A percentile compares a stretch with the other conserved stretches of the same genome.
These are phyloP conservation scores for Peribatodes rhomboidaria DNA, from an alignment of 2,888 invertebrate genomes.

Conservation along the genomic window DNA sequence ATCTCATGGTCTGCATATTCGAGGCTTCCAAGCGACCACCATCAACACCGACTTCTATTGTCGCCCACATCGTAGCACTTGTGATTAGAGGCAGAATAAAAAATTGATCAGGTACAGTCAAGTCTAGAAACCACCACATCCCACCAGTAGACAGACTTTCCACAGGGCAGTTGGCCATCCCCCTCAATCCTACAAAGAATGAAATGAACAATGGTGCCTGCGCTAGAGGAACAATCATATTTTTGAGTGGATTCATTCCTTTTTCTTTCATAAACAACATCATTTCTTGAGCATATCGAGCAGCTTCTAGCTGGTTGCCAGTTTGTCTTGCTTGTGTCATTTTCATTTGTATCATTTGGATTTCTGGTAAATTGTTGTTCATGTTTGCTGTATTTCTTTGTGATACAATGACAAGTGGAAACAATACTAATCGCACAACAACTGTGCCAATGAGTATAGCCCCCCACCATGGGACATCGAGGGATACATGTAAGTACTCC, in stretches of 20 bases:
- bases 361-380: conserved; percentile 94
- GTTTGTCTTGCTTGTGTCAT: conserved; percentile 94
- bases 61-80: conserved; percentile 92
- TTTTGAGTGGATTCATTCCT: conserved; percentile 92
- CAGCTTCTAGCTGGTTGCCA: conserved; percentile 93
- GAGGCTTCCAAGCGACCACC: conserved; percentile 88
- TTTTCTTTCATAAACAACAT: conserved; percentile 94
- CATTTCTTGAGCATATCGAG: conserved; percentile 92
- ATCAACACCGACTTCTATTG: conserved; percentile 94
- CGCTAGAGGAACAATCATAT: conserved; percentile 91
- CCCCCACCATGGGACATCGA: conserved; percentile 97
- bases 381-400: conserved; percentile 94
- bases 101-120: conserved; percentile 96
- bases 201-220: conserved; percentile 97
- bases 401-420: conserved; percentile 94
- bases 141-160: conserved; percentile 96
- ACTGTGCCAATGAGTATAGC: conserved; percentile 94
- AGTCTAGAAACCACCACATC: conserved; percentile 96
- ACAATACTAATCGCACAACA: conserved; percentile 90
- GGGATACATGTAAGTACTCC: conserved; percentile 93
- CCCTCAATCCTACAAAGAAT: conserved; percentile 94
- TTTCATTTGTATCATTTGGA: conserved; percentile 93
- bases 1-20: conserved; percentile 91
- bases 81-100: conserved; percentile 95
- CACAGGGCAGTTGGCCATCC: conserved; percentile 96